phyloP scores from a whole-genome alignment of 2,113 vertebrate species.

The Corythornis vintsioides region DNA sequence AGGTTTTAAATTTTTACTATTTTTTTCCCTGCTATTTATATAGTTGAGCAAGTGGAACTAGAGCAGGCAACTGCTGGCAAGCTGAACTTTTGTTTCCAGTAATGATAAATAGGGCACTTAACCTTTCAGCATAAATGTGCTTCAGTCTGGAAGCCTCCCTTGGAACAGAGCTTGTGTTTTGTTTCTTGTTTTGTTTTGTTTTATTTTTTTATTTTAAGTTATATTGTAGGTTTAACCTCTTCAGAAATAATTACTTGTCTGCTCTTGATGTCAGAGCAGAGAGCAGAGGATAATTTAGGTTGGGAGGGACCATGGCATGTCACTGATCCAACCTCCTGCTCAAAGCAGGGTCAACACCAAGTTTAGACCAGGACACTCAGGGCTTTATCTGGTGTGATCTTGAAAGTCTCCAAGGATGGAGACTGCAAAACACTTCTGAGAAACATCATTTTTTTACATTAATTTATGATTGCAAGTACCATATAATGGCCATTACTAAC shows the following conservation, averaged over 20 bases:
- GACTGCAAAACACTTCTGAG: background rate
- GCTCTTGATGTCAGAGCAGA: background rate
- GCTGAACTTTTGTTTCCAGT: background rate
- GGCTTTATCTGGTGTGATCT: background rate
- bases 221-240: background rate
- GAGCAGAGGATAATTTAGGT: background rate
- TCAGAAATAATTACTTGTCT: background rate
- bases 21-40: background rate
- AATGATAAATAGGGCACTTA: background rate
- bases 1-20: background rate
- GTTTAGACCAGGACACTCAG: background rate
- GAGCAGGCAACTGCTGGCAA: background rate
- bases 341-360: background rate
- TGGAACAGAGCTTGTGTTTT: background rate
- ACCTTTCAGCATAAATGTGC: background rate
- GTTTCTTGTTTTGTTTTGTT: too few species aligned
- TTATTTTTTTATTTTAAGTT: background rate
- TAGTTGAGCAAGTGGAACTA: background rate
- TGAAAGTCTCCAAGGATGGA: background rate
- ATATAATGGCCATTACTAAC: background rate
- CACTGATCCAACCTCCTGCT: background rate
- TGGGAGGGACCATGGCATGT: background rate
- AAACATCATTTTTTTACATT: background rate
- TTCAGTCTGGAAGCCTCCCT: background rate
- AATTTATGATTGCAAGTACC: background rate